Base-by-base conservation (phyloP, 1,140 invertebrate species). In the Pogonus chalceus region DNA sequence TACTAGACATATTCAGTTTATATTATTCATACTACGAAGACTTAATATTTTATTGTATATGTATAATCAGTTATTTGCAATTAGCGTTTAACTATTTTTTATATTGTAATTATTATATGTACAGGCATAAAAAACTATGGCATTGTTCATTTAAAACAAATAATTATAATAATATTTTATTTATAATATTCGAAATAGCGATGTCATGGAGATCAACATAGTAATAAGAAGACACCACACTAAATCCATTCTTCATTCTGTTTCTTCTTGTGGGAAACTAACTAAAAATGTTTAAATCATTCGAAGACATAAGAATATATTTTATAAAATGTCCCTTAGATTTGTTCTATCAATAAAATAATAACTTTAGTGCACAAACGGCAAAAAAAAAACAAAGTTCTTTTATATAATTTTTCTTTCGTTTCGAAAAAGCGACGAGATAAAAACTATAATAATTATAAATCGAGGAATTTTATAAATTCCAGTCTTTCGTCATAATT, bases 81-180 rank as follows among this genome's bases (percentile, higher is more conserved):
- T 43, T 14, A 43, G 37, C 37, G 18, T 43, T 16, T 43, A 43
- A 43, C 37, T 43, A 43, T 31, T 31, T 7, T 31, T 31, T 31
- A 7, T 7, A 31, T 7, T 31, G 14, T 31, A 31, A 31, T 31
- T 31, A 14, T 31, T 31, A 31, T 43, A 43, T 43, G 37, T 43
- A 43, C 37, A 43, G 37, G 18, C 37, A 43, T 43, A 43, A 18
- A 43, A 43, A 43, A 43, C 37, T 43, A 43, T 43, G 37, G 37
- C 37, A 43, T 31, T 7, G 26, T 31, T 31, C 26, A 4, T 43
- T 43, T 43, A 7, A 43, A 43, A 43, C 18, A 43, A 43, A 43
- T 16, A 43, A 18, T 12, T 10, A 43, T 43, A 10, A 12, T 12
- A 9, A 43, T 10, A 43, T 3, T 10, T 43, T 18, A 14, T 14